Percentiles rank a stretch among this genome's conserved stretches.
phyloP scores from a whole-genome alignment of 2,888 invertebrate species.

The Phymatocera aterrima region DNA sequence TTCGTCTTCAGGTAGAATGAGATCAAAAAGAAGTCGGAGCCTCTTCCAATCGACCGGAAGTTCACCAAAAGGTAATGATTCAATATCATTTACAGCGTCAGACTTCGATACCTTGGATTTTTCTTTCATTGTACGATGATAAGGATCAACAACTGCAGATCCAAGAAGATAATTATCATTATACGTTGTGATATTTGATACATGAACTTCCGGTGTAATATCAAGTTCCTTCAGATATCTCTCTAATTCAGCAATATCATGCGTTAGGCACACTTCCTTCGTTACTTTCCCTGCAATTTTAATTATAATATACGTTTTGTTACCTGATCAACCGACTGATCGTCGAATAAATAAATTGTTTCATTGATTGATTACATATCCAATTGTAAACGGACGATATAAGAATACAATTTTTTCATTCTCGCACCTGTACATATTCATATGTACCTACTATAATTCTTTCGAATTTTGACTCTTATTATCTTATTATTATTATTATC shows the following conservation, averaged over 20 bases:
- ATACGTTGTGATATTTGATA: slow-evolving; percentile 10
- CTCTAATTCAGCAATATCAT: slow-evolving; percentile 48
- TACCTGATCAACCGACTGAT: too few species aligned
- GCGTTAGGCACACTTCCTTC: neutral
- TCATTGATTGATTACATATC: too few species aligned
- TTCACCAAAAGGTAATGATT: slow-evolving; percentile 58
- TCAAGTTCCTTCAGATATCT: slow-evolving; percentile 47
- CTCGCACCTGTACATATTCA: too few species aligned
- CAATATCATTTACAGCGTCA: neutral
- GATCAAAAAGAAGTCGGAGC: slow-evolving; percentile 53
- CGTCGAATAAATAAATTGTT: too few species aligned
- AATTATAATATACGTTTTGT: too few species aligned
- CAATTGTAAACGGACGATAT: too few species aligned
- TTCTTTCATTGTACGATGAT: neutral
- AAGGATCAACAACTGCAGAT: too few species aligned
- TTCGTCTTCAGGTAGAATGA: neutral
- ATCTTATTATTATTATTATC: too few species aligned
- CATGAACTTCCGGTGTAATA: slow-evolving; percentile 41
- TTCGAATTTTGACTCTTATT: too few species aligned
- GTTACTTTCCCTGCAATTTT: slow-evolving; percentile 1
- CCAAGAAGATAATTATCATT: too few species aligned
- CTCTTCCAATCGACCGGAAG: slow-evolving; percentile 61
- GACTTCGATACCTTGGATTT: neutral
- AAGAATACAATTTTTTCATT: too few species aligned
- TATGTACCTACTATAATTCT: too few species aligned